These are phyloP conservation scores for Cyclophora albipunctata DNA, from an alignment of 2,888 invertebrate species.

Conservation along the genomic window DNA sequence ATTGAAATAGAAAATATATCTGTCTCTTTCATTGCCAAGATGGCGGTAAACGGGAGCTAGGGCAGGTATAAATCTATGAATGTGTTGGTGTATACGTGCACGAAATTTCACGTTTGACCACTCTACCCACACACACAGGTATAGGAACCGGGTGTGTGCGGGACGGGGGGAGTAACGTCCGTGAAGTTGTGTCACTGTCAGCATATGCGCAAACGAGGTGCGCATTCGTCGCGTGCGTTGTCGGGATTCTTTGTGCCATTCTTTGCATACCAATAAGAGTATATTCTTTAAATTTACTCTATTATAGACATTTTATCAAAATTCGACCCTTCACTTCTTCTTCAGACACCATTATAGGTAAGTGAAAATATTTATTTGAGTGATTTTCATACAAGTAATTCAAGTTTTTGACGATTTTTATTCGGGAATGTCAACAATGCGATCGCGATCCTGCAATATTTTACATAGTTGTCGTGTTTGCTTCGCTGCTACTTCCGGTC, in stretches of 20 bases:
- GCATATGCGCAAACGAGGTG: slow-evolving; percentile 87
- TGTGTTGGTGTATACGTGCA: slow-evolving; percentile 64
- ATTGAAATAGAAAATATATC: slow-evolving; percentile 43
- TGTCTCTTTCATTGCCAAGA: slow-evolving; percentile 47
- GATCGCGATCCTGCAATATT: slow-evolving; percentile 85
- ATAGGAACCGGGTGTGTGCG: slow-evolving; percentile 60
- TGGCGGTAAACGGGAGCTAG: slow-evolving; percentile 69
- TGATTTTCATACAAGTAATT: slow-evolving; percentile 78
- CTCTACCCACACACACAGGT: slow-evolving; percentile 60
- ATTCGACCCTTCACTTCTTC: slow-evolving; percentile 78
- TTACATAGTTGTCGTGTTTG: slow-evolving; percentile 86
- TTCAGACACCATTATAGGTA: slow-evolving; percentile 82
- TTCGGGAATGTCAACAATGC: slow-evolving; percentile 83
- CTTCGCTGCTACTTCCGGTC: slow-evolving; percentile 76
- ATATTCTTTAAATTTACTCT: slow-evolving; percentile 83
- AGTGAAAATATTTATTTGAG: slow-evolving; percentile 77
- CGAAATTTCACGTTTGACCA: slow-evolving; percentile 75
- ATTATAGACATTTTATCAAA: slow-evolving; percentile 79
- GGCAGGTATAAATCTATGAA: slow-evolving; percentile 58
- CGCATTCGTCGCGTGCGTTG: slow-evolving; percentile 92
- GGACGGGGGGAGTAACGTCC: slow-evolving; percentile 72
- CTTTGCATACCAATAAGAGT: slow-evolving; percentile 93
- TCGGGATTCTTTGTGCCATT: slow-evolving; percentile 98
- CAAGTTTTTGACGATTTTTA: slow-evolving; percentile 78
- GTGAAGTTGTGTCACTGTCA: slow-evolving; percentile 82